Conservation (phyloP, 37 sponge, comb jelly and placozoan species). For the Bolinopsis microptera region DNA sequence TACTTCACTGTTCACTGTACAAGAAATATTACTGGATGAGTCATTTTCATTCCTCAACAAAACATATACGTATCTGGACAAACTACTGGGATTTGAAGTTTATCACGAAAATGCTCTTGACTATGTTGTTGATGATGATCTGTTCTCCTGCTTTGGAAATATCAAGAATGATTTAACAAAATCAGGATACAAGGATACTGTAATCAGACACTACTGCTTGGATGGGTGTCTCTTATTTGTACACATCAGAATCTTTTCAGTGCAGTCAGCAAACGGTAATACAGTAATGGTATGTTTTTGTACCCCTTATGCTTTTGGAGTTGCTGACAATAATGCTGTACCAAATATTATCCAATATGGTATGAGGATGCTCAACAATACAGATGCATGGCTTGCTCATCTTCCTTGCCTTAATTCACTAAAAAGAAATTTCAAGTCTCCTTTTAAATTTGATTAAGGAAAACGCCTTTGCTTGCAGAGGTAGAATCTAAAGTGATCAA, state of each 20-base stretch:
- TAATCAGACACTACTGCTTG: slow-evolving; percentile 24
- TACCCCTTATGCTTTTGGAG: slow-evolving; percentile 40
- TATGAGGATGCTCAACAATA: slow-evolving; percentile 21
- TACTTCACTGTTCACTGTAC: not conserved
- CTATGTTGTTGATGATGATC: slow-evolving; percentile 61
- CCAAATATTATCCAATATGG: not conserved
- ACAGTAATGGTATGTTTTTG: not conserved
- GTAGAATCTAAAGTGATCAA: too few relatives aligned
- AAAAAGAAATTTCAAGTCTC: not conserved
- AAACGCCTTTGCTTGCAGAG: too few relatives aligned
- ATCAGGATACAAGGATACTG: slow-evolving; percentile 17
- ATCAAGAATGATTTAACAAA: slow-evolving; percentile 1
- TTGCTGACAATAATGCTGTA: not conserved
- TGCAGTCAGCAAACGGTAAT: not conserved
- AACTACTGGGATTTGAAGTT: slow-evolving; percentile 15
- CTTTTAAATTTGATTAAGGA: too few relatives aligned
- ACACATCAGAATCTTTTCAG: not conserved
- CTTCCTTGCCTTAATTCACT: not conserved
- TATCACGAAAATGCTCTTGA: slow-evolving; percentile 12
- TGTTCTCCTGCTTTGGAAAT: slow-evolving; percentile 24
- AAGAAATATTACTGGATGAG: slow-evolving; percentile 35
- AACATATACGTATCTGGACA: not conserved
- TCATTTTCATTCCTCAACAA: not conserved
- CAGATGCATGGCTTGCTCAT: slow-evolving; percentile 26
- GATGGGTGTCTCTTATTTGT: slow-evolving; percentile 38